These are phyloP conservation scores for Meandrusa payeni DNA, from an alignment of 2,888 invertebrate genomes.

Conservation along the genomic window DNA sequence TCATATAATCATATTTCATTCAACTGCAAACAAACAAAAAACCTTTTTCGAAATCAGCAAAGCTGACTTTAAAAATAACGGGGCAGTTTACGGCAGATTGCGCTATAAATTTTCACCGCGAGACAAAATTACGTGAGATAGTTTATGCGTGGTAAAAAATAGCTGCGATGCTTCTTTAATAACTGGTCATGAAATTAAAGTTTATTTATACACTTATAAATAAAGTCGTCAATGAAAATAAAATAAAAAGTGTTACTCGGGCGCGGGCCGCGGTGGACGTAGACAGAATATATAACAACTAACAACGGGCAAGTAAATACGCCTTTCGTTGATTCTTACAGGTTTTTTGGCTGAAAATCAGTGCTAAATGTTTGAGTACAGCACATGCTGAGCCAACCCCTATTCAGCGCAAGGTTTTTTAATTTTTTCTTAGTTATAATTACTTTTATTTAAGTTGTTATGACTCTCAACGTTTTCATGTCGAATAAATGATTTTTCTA, in stretches of 20 bases:
- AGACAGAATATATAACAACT: too few relatives aligned
- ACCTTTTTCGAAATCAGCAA: neutral
- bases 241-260: neutral
- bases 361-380: too few relatives aligned
- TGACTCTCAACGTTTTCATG: too few relatives aligned
- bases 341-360: too few relatives aligned
- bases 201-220: conserved; percentile 12
- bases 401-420: too few relatives aligned
- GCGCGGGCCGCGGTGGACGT: too few relatives aligned
- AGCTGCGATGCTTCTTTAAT: conserved; percentile 9
- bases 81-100: neutral
- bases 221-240: conserved; percentile 8
- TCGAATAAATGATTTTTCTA: too few relatives aligned
- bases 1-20: neutral
- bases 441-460: too few relatives aligned
- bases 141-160: conserved; percentile 12
- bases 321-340: too few relatives aligned
- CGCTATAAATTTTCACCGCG: conserved; percentile 2
- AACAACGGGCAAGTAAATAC: too few relatives aligned
- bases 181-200: conserved; percentile 9
- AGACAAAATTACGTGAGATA: conserved; percentile 19
- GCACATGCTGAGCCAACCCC: too few relatives aligned
- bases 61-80: conserved; percentile 8
- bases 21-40: neutral
- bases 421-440: too few relatives aligned